Evolutionary conservation across 2,113 vertebrate species (phyloP).

Genomic region (Aldabrachelys gigantea): DNA sequence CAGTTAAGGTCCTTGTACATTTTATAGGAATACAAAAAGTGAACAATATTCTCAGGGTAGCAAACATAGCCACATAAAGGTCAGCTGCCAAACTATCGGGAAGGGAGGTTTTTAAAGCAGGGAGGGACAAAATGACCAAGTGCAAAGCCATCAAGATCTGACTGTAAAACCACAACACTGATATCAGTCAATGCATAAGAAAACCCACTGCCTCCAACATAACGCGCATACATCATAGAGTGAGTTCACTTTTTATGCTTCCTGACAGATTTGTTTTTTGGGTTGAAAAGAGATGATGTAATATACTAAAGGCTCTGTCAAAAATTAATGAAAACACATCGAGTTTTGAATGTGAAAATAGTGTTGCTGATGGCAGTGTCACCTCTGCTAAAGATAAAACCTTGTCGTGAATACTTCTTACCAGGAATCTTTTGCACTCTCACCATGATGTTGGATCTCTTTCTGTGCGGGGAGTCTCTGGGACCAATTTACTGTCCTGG

Average conservation of each 20-base stretch:
- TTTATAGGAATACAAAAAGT: conserved; percentile 17
- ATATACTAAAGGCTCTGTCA: neutral
- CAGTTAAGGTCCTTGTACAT: neutral
- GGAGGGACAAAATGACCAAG: neutral
- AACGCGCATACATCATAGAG: neutral
- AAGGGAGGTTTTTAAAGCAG: conserved; percentile 1
- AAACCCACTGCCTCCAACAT: neutral
- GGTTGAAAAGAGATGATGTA: neutral
- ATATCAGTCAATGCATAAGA: neutral
- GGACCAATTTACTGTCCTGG: neutral
- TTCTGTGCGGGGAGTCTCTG: neutral
- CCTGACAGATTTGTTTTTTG: neutral
- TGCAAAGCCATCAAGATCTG: neutral
- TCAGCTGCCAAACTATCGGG: neutral
- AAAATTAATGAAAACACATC: neutral
- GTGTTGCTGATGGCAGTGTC: neutral
- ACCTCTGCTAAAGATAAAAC: conserved; percentile 4
- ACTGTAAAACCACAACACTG: neutral
- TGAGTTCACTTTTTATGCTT: neutral
- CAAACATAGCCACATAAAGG: conserved; percentile 4
- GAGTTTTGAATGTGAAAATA: neutral
- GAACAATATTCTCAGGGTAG: neutral
- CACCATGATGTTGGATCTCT: neutral
- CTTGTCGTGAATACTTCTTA: neutral
- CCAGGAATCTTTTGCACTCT: neutral